Evolutionary conservation across 2,888 invertebrate genomes (phyloP), one percentile per base, ranked within the genome.

Genomic region (Heteromurus nitidus): DNA sequence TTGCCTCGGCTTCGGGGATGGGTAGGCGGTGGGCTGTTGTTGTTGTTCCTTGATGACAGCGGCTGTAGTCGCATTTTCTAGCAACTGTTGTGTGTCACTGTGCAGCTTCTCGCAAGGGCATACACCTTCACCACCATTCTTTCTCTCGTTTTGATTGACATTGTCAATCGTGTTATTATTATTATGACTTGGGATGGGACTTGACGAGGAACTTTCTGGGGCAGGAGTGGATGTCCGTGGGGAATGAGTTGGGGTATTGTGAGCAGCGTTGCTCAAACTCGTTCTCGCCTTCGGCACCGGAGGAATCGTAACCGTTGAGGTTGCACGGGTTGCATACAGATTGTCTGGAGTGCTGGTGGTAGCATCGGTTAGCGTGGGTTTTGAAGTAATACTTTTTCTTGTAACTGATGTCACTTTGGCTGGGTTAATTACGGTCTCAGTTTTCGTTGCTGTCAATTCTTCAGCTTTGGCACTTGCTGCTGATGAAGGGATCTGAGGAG

Each of bases 121-220:
- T 65, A 74, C 82, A 13, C 74, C 83, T 5, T 18, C 64, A 11
- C 24, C 69, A 2, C 60, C 44, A 18, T 22, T 13, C 42, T 68
- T 77, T 26, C 58, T 53, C 47, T 47, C 58, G 30, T 36, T 31
- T 28, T 36, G 31, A 60, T 70, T 80, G 16, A 75, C 75, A 47
- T 65, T 75, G 24, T 75, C 69, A 42, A 82, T 80, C 13, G 70
- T 75, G 58, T 80, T 84, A 55, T 84, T 83, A 47, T 83, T 84
- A 26, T 84, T 84, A 30, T 83, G 80, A 53, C 80, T 84, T 9
- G 75, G 75, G 22, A 70, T 60, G 26, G 75, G 73, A 36, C 82
- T 83, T 1, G 70, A 50, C 5, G 77, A 67, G 3, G 68, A 58
- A n/a, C 22, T 44, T 60, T 67, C 69, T 50, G 69, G 69, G 2